Evolutionary conservation across 2,113 vertebrate species (phyloP).

Genomic region (Amphiprion percula): DNA sequence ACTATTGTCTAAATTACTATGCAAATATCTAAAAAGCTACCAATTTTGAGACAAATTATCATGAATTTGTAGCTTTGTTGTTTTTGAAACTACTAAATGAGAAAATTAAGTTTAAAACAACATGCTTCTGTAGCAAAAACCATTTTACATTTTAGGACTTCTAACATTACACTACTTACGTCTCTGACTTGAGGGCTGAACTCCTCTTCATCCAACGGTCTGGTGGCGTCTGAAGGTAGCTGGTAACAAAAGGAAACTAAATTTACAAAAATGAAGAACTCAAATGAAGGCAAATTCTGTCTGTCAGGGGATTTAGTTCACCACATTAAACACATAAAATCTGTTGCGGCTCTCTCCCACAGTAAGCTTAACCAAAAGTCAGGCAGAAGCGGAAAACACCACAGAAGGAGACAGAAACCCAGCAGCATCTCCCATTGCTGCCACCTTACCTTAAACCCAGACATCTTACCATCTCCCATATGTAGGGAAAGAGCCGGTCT

Average conservation of each 20-base stretch:
- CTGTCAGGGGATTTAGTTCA: neutral
- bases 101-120: too few species aligned
- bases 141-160: too few species aligned
- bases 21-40: too few species aligned
- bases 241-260: constrained; percentile 66
- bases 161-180: constrained; percentile 83
- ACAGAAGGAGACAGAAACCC: neutral
- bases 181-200: constrained; percentile 94
- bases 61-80: too few species aligned
- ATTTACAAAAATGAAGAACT: neutral
- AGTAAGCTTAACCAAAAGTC: constrained; percentile 13
- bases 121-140: neutral
- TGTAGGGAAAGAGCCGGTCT: constrained; percentile 94
- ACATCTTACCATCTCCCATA: constrained; percentile 96
- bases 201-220: constrained; percentile 89
- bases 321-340: neutral
- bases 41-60: too few species aligned
- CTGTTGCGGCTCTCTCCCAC: constrained; percentile 18
- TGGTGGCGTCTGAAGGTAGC: constrained; percentile 92
- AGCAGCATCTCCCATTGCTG: too few species aligned
- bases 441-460: neutral
- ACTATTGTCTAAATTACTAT: too few species aligned
- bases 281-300: too few species aligned
- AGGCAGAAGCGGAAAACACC: neutral
- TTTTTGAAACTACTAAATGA: too few species aligned